Percentiles rank a stretch among this genome's conserved stretches.
These are phyloP conservation scores for Drosophila truncata DNA, from an alignment of 1,140 invertebrate species.

Conservation along the genomic window DNA sequence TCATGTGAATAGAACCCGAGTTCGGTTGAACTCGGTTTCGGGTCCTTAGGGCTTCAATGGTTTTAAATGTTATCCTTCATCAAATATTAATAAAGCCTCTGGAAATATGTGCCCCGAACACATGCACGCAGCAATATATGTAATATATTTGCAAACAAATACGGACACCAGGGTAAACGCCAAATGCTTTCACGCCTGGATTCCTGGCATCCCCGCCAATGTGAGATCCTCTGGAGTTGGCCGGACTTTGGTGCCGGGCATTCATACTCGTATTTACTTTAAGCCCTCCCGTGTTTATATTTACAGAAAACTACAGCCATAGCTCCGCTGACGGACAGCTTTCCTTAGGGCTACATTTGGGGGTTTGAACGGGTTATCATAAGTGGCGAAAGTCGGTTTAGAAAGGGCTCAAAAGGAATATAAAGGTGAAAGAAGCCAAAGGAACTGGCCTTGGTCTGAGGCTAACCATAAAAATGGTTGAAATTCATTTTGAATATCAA, in stretches of 20 bases:
- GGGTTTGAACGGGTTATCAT: slow-evolving; percentile 25
- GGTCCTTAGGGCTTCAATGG: slow-evolving; percentile 28
- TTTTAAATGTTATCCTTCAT: slow-evolving; percentile 54
- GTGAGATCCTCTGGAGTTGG: slow-evolving; percentile 13
- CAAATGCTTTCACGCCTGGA: slow-evolving; percentile 31
- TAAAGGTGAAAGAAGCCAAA: too few species aligned
- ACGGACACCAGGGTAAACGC: slow-evolving; percentile 5
- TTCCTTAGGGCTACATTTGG: slow-evolving; percentile 7
- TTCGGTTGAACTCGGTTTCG: slow-evolving; percentile 10
- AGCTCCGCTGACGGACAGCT: slow-evolving; percentile 33
- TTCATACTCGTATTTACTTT: slow-evolving; percentile 15
- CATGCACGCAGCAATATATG: slow-evolving; percentile 8
- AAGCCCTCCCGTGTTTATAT: slow-evolving; percentile 25
- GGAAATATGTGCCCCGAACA: slow-evolving; percentile 25
- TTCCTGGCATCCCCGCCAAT: slow-evolving; percentile 6
- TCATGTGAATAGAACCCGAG: slow-evolving; percentile 12
- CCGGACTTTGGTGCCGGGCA: slow-evolving; percentile 19
- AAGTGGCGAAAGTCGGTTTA: slow-evolving; percentile 11
- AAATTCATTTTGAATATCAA: background rate
- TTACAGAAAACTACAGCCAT: slow-evolving; percentile 17
- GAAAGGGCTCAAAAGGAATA: background rate
- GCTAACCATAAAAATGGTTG: slow-evolving; percentile 3
- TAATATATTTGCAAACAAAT: slow-evolving; percentile 18
- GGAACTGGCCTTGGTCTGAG: slow-evolving; percentile 8
- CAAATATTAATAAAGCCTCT: slow-evolving; percentile 59